These are phyloP conservation scores for Cygnus atratus DNA, from an alignment of 2,113 vertebrate genomes.

Conservation along the genomic window DNA sequence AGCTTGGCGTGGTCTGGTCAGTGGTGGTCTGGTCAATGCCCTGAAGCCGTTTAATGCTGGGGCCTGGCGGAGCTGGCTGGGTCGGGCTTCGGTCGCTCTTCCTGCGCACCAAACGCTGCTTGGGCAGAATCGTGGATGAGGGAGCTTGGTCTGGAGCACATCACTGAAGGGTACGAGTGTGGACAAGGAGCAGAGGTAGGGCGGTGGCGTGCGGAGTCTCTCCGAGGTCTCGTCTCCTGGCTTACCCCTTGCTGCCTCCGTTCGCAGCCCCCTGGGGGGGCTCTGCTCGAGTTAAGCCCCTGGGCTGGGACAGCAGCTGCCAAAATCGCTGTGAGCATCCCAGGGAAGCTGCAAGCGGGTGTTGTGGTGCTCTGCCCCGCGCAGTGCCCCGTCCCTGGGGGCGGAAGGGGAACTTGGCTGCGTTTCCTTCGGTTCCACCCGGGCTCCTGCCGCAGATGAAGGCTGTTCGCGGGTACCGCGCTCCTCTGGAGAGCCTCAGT, in stretches of 20 bases:
- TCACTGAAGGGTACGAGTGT: no score
- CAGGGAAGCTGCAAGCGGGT: neutral
- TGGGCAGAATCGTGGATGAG: neutral
- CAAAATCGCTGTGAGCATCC: neutral
- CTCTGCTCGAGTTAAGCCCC: no score
- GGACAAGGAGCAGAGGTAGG: neutral
- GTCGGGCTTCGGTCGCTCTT: neutral
- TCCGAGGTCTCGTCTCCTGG: fast-evolving
- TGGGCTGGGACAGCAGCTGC: neutral
- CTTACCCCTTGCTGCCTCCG: no score
- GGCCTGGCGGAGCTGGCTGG: neutral
- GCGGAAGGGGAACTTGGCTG: fast-evolving
- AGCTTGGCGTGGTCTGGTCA: neutral
- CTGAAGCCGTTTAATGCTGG: neutral
- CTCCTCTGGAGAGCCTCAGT: neutral
- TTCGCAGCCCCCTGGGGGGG: no score
- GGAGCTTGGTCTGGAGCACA: neutral
- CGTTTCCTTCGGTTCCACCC: neutral
- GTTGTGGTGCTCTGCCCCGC: neutral
- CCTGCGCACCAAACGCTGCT: neutral
- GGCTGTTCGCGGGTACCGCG: neutral
- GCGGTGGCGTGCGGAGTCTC: fast-evolving
- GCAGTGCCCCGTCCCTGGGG: no score
- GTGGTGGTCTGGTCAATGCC: neutral
- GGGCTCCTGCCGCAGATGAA: neutral